Conservation (phyloP, 2,888 invertebrate species). For the Apotomis capreana region DNA sequence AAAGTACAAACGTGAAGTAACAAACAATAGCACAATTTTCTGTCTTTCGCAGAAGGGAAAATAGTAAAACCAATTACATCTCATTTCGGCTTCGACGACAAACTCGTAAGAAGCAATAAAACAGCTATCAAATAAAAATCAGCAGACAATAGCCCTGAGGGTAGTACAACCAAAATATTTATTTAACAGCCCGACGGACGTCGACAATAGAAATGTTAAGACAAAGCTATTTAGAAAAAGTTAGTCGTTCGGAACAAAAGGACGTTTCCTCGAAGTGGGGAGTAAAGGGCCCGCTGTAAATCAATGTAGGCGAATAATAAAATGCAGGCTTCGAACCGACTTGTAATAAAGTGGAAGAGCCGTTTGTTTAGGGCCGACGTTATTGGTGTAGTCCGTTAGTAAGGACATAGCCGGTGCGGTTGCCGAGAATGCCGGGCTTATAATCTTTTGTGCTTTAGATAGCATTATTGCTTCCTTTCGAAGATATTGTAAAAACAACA, state of each 20-base stretch:
- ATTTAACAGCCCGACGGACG: conserved; percentile 66
- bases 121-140: conserved; percentile 36
- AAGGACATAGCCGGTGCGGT: conserved; percentile 19
- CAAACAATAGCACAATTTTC: background rate
- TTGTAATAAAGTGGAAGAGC: conserved; percentile 40
- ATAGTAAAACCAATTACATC: conserved; percentile 26
- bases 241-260: conserved; percentile 70
- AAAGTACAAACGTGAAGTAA: background rate
- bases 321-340: conserved; percentile 53
- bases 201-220: conserved; percentile 71
- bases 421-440: conserved; percentile 6
- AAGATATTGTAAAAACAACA: background rate
- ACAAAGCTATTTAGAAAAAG: conserved; percentile 75
- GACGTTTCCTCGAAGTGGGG: conserved; percentile 68
- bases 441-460: conserved; percentile 3
- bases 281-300: conserved; percentile 63
- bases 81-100: conserved; percentile 20
- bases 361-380: conserved; percentile 25
- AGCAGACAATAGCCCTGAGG: conserved; percentile 61
- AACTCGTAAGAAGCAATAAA: conserved; percentile 33
- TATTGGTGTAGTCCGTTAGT: conserved; percentile 31
- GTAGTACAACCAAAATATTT: conserved; percentile 72
- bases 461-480: background rate
- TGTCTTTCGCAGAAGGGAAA: background rate
- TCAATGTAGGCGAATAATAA: conserved; percentile 68